These are phyloP conservation scores for Cephalotes varians DNA, from an alignment of 2,888 invertebrate species.

Conservation along the genomic window DNA sequence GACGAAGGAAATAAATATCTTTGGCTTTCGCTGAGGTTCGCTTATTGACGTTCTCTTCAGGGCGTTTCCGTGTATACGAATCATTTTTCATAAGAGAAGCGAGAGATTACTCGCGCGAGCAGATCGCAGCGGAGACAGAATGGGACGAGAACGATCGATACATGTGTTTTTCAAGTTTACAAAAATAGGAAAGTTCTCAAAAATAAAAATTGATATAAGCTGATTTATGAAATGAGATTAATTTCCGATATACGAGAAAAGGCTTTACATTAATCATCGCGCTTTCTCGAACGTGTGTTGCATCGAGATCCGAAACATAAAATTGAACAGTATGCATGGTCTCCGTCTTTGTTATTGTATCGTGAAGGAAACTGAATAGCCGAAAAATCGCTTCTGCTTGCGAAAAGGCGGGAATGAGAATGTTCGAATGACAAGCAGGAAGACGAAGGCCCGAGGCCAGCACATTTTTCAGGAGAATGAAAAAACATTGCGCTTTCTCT, in stretches of 20 bases:
- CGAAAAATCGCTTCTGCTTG: conserved; percentile 20
- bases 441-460: conserved; percentile 75
- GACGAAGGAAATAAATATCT: conserved; percentile 60
- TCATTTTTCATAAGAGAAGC: conserved; percentile 8
- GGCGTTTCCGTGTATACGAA: conserved; percentile 15
- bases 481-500: conserved; percentile 82
- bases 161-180: conserved; percentile 26
- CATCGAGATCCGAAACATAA: neutral
- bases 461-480: conserved; percentile 82
- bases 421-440: conserved; percentile 10
- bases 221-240: conserved; percentile 3
- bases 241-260: neutral
- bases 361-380: conserved; percentile 13
- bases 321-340: neutral
- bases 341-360: no score
- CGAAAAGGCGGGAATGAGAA: neutral
- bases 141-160: neutral
- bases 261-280: neutral
- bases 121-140: neutral
- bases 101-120: neutral
- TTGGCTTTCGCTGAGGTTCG: conserved; percentile 62
- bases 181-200: no score
- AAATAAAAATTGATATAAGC: neutral
- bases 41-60: conserved; percentile 50
- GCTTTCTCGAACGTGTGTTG: neutral